Evolutionary conservation across 2,797 vertebrate species (phyloP).

Genomic region (Saxicola maurus): DNA sequence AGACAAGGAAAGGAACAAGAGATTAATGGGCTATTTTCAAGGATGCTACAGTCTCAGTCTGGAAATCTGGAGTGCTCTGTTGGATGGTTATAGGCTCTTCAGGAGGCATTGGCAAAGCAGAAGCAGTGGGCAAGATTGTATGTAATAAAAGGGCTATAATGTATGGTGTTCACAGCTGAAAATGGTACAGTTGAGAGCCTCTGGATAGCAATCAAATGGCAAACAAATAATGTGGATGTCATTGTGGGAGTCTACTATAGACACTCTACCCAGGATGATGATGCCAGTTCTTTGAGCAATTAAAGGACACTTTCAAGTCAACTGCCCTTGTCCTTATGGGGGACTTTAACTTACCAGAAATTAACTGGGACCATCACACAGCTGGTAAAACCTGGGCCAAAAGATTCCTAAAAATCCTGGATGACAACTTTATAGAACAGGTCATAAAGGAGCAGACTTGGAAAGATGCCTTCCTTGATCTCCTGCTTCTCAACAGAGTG

Average conservation of each 20-base stretch:
- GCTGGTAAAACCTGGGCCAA: neutral
- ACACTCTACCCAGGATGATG: rapidly evolving
- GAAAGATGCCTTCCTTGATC: neutral
- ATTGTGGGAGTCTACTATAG: neutral
- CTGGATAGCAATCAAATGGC: neutral
- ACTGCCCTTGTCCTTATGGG: neutral
- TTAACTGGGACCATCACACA: neutral
- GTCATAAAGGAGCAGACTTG: neutral
- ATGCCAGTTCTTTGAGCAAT: neutral
- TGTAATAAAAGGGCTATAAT: neutral
- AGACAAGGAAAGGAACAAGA: neutral
- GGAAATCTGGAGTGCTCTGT: neutral
- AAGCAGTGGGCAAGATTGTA: neutral
- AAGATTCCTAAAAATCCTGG: neutral
- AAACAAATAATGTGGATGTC: neutral
- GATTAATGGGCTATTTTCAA: neutral
- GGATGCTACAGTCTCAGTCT: neutral
- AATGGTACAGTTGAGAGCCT: neutral
- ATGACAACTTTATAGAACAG: neutral
- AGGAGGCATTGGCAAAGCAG: neutral
- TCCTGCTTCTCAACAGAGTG: neutral
- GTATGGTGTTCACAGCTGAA: neutral
- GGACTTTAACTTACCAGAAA: neutral
- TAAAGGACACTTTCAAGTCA: neutral
- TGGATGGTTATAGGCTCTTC: neutral